Evolutionary conservation across 1,140 invertebrate genomes (phyloP), one percentile per base, ranked within the genome.

Genomic region (Bombus superbus): DNA sequence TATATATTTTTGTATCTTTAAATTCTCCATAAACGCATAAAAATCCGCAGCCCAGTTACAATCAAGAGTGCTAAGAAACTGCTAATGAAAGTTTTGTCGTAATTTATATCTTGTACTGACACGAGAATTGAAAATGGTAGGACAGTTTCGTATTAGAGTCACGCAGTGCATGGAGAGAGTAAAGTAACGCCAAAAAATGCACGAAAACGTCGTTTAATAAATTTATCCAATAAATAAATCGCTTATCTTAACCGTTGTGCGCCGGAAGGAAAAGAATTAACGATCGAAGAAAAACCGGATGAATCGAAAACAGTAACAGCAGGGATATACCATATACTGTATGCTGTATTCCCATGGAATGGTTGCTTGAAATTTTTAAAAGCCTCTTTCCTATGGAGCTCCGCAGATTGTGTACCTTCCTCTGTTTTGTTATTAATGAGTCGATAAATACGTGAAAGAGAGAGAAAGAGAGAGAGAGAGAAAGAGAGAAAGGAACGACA

Each of bases 261-360:
- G 5, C 25, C 38, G 42, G 28, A 68, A 76, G 53, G 38, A 47
- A 68, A 53, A 11, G 42, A 83, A 83, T 83, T 83, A 83, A n/a
- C 42, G 28, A 35, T 10, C 15, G 44, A 38, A 28, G 62, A 9
- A 11, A 38, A n/a, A 13, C 15, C 0, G 15, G 32, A 66, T 28
- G 35, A 25, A 71, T 71, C 32, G 66, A 80, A n/a, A 25, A 22
- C 44, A n/a, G 47, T n/a, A 74, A 82, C 32, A n/a, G 53, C 53
- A 35, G 40, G 15, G n/a, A n/a, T 40, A 59, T n/a, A n/a, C n/a
- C n/a, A n/a, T 35, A 53, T 53, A 53, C 47, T 22, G 47, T 5
- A 53, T 53, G 68, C 13, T 25, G 15, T 53, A 11, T 38, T 38
- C 32, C 3, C 15, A 5, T n/a, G 71, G 40, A 82, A 75, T 75